Conservation (phyloP, 2,797 vertebrate species). For the Denticeps clupeoides region DNA sequence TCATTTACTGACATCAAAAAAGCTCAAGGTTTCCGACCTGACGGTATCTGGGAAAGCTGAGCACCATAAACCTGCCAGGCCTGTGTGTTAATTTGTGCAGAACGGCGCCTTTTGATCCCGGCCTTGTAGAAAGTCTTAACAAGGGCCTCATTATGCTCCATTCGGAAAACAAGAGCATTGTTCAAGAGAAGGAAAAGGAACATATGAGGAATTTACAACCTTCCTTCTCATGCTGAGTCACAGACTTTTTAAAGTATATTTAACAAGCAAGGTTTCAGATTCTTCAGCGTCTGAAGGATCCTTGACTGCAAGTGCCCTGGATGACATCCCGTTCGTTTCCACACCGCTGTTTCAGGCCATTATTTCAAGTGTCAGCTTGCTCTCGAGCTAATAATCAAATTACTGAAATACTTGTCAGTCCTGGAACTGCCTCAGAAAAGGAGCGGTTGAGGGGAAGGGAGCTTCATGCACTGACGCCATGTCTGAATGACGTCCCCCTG, state of each 20-base stretch:
- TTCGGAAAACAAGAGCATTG: constrained; percentile 5
- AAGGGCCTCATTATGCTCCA: constrained; percentile 11
- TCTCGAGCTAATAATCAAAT: no score
- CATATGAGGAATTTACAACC: constrained; percentile 12
- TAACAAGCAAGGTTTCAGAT: no score
- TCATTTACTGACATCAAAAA: constrained; percentile 11
- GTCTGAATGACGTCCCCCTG: no score
- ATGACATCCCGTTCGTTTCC: no score
- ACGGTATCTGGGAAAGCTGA: constrained; percentile 5
- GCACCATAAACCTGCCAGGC: constrained; percentile 4
- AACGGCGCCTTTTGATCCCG: constrained; percentile 9
- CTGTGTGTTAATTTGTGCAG: constrained; percentile 2
- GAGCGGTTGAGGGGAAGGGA: no score
- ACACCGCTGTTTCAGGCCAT: no score
- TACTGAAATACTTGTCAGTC: no score
- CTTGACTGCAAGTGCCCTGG: no score
- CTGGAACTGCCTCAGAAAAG: no score
- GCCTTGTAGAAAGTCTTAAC: constrained; percentile 7
- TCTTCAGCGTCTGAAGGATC: no score
- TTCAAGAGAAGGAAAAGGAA: constrained; percentile 2
- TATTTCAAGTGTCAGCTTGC: no score
- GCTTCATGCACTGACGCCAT: no score
- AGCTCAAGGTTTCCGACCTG: neutral
- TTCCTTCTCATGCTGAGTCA: constrained; percentile 2
- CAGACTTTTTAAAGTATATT: neutral